A percentile compares a stretch with the other conserved stretches of the same genome.
Evolutionary conservation across 2,113 vertebrate species (phyloP).

Genomic region (Cromileptes altivelis): DNA sequence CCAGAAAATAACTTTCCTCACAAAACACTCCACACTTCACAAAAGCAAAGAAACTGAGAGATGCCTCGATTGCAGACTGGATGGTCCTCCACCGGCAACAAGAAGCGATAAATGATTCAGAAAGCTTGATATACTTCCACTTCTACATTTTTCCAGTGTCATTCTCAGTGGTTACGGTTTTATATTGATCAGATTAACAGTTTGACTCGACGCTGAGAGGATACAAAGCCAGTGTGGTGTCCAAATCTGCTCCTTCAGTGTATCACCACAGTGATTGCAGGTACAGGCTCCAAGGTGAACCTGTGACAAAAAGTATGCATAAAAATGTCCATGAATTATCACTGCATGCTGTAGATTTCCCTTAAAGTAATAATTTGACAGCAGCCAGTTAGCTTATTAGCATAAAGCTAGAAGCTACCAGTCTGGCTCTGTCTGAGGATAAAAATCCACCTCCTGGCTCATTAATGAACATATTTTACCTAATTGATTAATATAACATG

Average conservation of each 20-base stretch:
- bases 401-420: no score
- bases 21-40: constrained; percentile 52
- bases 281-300: neutral
- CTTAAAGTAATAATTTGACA: no score
- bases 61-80: neutral
- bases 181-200: constrained; percentile 4
- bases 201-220: constrained; percentile 14
- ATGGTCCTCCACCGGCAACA: neutral
- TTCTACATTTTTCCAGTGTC: neutral
- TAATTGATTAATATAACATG: no score
- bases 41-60: constrained; percentile 29
- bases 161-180: neutral
- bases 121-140: neutral
- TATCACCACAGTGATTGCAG: neutral
- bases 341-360: neutral
- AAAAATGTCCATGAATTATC: neutral
- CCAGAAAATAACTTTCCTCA: constrained; percentile 46
- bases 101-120: constrained; percentile 12
- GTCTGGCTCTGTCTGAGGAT: neutral
- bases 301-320: neutral
- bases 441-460: neutral
- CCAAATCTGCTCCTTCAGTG: neutral
- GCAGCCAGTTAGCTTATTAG: no score
- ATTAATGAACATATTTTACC: neutral
- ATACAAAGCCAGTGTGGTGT: neutral